Evolutionary conservation across 2,888 invertebrate genomes (phyloP).

Genomic region (Macrophya alboannulata): DNA sequence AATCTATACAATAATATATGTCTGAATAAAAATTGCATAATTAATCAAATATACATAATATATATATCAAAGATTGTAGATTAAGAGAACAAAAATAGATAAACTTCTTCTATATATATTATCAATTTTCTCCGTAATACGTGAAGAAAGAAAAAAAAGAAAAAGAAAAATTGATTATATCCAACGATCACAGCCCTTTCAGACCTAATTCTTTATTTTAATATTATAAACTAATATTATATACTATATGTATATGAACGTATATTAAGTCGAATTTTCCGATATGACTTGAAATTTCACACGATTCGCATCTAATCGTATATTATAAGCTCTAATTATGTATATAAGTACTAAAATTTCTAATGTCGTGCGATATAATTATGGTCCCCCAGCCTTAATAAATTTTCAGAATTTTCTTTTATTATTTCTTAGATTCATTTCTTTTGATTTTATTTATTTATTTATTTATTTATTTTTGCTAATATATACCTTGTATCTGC

Average conservation of each 20-base stretch:
- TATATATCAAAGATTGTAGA: too few relatives aligned
- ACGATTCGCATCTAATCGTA: constrained; percentile 39
- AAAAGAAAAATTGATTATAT: neutral
- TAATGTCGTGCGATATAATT: constrained; percentile 64
- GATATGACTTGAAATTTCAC: constrained; percentile 64
- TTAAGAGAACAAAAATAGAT: neutral
- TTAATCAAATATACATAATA: too few relatives aligned
- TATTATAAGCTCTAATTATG: constrained; percentile 50
- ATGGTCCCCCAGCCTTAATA: constrained; percentile 67
- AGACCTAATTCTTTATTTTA: constrained; percentile 42
- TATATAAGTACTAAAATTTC: constrained; percentile 64
- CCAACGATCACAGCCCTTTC: constrained; percentile 42
- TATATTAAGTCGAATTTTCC: constrained; percentile 60
- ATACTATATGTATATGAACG: constrained; percentile 9
- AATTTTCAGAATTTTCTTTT: constrained; percentile 61
- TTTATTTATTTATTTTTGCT: neutral
- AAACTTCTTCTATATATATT: neutral
- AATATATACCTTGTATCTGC: constrained; percentile 43
- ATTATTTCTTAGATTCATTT: constrained; percentile 19
- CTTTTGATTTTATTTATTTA: constrained; percentile 16
- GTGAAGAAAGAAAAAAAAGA: neutral
- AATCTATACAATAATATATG: too few relatives aligned
- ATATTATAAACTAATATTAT: constrained; percentile 12
- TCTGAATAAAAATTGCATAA: too few relatives aligned
- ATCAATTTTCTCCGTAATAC: neutral